Conservation (phyloP, 2,113 vertebrate species). For the Xiphophorus hellerii region DNA sequence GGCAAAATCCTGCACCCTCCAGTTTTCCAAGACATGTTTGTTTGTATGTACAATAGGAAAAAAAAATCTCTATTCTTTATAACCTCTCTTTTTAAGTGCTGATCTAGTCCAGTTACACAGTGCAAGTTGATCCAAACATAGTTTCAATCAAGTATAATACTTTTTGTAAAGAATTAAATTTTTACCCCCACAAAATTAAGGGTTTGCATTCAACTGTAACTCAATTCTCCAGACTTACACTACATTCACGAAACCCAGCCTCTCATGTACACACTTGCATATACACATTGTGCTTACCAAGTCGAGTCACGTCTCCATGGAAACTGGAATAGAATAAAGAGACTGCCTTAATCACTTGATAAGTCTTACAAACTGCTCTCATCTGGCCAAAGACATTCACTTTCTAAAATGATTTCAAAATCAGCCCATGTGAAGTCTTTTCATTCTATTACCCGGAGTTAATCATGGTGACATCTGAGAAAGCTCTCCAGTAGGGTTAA, state of each 20-base stretch:
- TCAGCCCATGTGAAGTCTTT: conserved; percentile 40
- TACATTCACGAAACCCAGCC: conserved; percentile 11
- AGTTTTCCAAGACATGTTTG: conserved; percentile 30
- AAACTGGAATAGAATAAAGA: conserved; percentile 72
- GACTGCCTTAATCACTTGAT: conserved; percentile 70
- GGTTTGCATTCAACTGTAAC: conserved; percentile 43
- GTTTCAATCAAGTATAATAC: conserved; percentile 9
- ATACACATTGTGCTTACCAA: conserved; percentile 54
- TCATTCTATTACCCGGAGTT: conserved; percentile 54
- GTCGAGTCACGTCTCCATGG: conserved; percentile 70
- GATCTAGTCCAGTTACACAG: neutral
- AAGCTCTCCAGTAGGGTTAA: conserved; percentile 63
- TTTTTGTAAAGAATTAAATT: conserved; percentile 23
- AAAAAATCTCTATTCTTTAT: conserved; percentile 22
- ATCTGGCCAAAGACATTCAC: conserved; percentile 57
- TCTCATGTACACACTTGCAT: conserved; percentile 6
- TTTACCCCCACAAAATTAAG: conserved; percentile 18
- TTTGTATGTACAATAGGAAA: conserved; percentile 1
- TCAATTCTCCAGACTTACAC: conserved; percentile 19
- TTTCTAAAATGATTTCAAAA: conserved; percentile 54
- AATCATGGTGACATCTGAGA: conserved; percentile 52
- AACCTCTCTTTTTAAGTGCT: conserved; percentile 30
- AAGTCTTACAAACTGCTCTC: conserved; percentile 65
- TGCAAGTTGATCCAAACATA: conserved; percentile 14
- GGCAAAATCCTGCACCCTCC: conserved; percentile 36